Evolutionary conservation across 2,113 vertebrate species (phyloP).

Genomic region (Chaenocephalus aceratus): DNA sequence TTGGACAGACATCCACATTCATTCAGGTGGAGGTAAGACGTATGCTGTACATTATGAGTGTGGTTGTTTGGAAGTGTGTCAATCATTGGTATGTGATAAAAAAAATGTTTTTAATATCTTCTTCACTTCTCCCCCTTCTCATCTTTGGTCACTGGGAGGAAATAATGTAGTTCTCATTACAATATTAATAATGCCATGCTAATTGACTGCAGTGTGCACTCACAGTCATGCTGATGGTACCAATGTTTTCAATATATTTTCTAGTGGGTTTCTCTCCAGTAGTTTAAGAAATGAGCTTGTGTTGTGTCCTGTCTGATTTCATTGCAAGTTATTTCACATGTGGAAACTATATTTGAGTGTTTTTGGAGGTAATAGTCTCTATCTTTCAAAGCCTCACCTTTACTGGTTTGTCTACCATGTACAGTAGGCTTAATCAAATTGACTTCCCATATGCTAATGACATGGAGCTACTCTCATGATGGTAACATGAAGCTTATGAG

Average conservation of each 20-base stretch:
- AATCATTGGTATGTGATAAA: slow-evolving; percentile 27
- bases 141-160: neutral
- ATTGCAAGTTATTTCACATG: neutral
- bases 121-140: neutral
- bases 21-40: neutral
- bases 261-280: too few species aligned
- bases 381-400: neutral
- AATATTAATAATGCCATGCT: slow-evolving; percentile 30
- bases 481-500: neutral
- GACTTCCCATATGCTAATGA: neutral
- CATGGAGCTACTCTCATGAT: neutral
- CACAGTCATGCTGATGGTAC: neutral
- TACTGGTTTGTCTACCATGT: neutral
- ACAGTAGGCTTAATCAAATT: neutral
- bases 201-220: neutral
- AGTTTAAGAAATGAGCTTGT: too few species aligned
- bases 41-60: neutral
- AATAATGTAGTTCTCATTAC: slow-evolving; percentile 37
- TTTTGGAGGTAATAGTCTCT: neutral
- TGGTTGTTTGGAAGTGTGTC: slow-evolving; percentile 22
- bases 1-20: neutral
- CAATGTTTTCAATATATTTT: too few species aligned
- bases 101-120: slow-evolving; percentile 22
- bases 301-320: slow-evolving; percentile 1
- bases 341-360: neutral